These are phyloP conservation scores for Mionectes olivaceus DNA, from an alignment of 2,797 vertebrate genomes.

Conservation along the genomic window DNA sequence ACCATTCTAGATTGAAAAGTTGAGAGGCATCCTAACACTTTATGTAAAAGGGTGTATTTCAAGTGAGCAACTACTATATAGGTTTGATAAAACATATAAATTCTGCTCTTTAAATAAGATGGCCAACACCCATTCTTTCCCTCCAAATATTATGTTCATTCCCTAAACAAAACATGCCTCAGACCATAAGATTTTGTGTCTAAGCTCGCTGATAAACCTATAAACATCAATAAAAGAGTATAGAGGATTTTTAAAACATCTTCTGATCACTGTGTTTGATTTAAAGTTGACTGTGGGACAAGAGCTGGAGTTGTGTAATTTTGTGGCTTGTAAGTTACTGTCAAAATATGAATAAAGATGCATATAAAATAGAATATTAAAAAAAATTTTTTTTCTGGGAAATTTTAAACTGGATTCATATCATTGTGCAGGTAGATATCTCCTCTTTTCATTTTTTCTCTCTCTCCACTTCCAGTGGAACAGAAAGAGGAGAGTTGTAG, in stretches of 20 bases:
- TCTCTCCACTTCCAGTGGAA: background rate
- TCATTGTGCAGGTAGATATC: background rate
- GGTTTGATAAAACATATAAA: background rate
- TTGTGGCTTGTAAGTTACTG: background rate
- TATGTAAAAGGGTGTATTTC: background rate
- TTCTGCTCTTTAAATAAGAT: background rate
- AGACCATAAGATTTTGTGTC: background rate
- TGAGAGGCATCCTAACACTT: background rate
- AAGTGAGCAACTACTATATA: background rate
- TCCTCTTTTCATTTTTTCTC: background rate
- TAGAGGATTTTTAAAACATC: background rate
- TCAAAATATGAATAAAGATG: background rate
- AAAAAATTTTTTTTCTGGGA: background rate
- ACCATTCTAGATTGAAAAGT: background rate
- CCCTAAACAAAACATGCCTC: background rate
- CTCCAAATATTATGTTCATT: background rate
- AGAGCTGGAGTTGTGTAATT: background rate
- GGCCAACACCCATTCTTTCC: background rate
- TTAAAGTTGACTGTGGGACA: background rate
- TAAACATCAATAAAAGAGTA: background rate
- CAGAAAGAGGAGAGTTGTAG: background rate
- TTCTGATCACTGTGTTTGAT: background rate
- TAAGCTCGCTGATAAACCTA: background rate
- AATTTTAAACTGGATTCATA: background rate
- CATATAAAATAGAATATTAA: background rate